A percentile compares a stretch with the other conserved stretches of the same genome.
Conservation (phyloP, 1,140 invertebrate genomes). For the Hyposmocoma kahamanoa region DNA sequence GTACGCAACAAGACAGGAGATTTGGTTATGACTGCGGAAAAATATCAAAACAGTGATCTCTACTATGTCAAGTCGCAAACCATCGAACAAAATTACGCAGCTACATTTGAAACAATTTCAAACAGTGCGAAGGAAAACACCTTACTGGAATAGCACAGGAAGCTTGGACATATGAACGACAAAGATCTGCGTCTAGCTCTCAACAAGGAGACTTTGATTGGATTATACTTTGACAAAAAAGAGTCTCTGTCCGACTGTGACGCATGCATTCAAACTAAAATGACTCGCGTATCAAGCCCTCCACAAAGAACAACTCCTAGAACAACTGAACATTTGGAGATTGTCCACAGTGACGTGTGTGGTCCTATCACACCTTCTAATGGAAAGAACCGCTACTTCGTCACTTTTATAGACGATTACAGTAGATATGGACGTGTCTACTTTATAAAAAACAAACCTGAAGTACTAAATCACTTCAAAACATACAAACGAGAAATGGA, state of each 20-base stretch:
- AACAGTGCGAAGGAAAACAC: background rate
- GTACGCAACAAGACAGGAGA: background rate
- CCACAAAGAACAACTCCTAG: background rate
- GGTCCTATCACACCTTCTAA: constrained; percentile 16
- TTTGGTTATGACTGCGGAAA: constrained; percentile 1
- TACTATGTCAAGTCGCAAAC: constrained; percentile 3
- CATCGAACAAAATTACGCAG: background rate
- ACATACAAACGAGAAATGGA: constrained; percentile 13
- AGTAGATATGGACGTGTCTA: constrained; percentile 35
- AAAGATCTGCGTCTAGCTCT: background rate
- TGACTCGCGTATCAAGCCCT: background rate
- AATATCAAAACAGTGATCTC: background rate
- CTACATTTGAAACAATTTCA: background rate
- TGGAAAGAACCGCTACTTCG: constrained; percentile 26
- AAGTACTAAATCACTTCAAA: constrained; percentile 38
- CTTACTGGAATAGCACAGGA: background rate
- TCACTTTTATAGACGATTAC: constrained; percentile 35
- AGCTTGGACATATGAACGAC: background rate
- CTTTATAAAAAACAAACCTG: constrained; percentile 47
- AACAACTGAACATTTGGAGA: constrained; percentile 12
- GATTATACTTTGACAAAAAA: background rate
- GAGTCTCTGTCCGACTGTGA: background rate
- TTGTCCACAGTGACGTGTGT: constrained; percentile 31
- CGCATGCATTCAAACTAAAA: background rate
- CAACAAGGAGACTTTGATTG: background rate